phyloP scores from a whole-genome alignment of 2,888 invertebrate genomes.

The Yponomeuta plumbellus region DNA sequence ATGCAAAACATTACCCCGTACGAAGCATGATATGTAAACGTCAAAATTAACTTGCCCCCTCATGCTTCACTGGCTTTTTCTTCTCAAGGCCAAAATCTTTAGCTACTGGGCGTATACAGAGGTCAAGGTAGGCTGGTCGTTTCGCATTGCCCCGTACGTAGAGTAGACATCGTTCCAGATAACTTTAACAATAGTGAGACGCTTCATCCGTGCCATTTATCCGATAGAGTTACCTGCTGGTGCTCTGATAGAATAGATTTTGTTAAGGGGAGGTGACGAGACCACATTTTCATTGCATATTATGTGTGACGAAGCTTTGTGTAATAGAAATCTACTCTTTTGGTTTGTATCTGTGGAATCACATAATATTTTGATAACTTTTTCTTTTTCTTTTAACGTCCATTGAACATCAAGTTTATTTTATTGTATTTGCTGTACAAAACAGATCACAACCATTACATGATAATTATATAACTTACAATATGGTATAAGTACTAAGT shows the following conservation, averaged over 20 bases:
- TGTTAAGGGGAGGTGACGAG: neutral
- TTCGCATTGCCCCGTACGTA: neutral
- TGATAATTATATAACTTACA: too few relatives aligned
- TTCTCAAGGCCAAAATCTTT: neutral
- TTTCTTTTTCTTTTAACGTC: too few relatives aligned
- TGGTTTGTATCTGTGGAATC: too few relatives aligned
- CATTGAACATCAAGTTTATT: too few relatives aligned
- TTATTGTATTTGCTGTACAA: too few relatives aligned
- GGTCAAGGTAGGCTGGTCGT: neutral
- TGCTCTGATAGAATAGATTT: neutral
- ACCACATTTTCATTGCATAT: too few relatives aligned
- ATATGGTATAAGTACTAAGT: too few relatives aligned
- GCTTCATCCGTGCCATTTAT: neutral
- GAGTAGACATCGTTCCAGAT: neutral
- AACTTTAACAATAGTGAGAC: neutral
- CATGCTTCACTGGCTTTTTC: neutral
- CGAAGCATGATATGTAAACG: slow-evolving; percentile 10
- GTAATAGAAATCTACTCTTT: too few relatives aligned
- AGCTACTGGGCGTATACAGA: neutral
- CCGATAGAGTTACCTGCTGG: neutral
- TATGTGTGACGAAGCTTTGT: too few relatives aligned
- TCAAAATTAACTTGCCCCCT: slow-evolving; percentile 5
- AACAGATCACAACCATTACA: too few relatives aligned
- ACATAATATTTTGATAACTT: too few relatives aligned
- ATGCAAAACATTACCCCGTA: slow-evolving; percentile 9